Base-by-base conservation (phyloP, 92 coral and sea anemone genomes). In the Epizoanthus ramosus region DNA sequence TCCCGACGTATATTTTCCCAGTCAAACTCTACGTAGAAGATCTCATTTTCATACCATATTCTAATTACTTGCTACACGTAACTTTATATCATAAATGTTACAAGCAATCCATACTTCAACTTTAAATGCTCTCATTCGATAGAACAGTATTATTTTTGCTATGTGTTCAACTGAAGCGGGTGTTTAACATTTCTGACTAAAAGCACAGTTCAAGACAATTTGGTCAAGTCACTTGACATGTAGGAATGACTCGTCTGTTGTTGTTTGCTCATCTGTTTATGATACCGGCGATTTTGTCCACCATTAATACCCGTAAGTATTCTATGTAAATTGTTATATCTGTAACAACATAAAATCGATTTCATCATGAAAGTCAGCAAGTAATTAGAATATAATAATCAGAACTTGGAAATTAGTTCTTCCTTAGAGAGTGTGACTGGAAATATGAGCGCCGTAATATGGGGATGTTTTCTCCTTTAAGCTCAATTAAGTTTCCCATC, bases 151-250 rank as follows among this genome's bases (percentile, higher is more conserved):
- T 60, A 16, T 60, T 60, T 60, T 60, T 60, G 18, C 65, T 60
- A 60, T n/a, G 65, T 60, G 65, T 60, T 60, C 65, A 60, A 19
- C 65, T 60, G 65, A n/a, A 60, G 65, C 65, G 65, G 65, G 65
- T 60, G 65, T 60, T 41, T 41, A 41, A 41, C 47, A 41, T 41
- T 60, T 60, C 61, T 57, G 18, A 57, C 17, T 60, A 23, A 60
- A 15, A 60, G 61, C 61, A 57, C 61, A 14, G 65, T 16, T 60
- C 65, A 60, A 60, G 65, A 60, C 65, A 60, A 60, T 16, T 60
- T 60, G 65, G 65, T 60, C 65, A 60, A 60, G 65, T 24, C 65
- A 60, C 47, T 60, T 60, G n/a, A n/a, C 65, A 60, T 60, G 65
- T n/a, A 24, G 31, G n/a, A 60, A 60, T 60, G 65, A 60, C 65